Evolutionary conservation across 2,113 vertebrate genomes (phyloP).

Genomic region (Triplophysa dalaica): DNA sequence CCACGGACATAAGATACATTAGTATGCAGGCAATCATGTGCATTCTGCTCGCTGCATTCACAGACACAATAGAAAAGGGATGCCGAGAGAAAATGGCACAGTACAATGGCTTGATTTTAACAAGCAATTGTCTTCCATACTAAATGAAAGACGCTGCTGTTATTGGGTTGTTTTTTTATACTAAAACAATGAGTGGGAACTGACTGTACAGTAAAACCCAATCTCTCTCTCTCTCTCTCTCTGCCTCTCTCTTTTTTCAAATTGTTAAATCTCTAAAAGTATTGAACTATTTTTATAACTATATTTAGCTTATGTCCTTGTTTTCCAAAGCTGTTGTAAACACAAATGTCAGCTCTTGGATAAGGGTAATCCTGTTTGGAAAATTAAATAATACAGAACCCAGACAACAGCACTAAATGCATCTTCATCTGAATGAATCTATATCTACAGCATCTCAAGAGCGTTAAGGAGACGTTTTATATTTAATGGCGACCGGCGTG

Average conservation of each 20-base stretch:
- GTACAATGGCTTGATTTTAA: constrained; percentile 34
- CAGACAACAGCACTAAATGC: not conserved
- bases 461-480: not conserved
- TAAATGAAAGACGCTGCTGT: constrained; percentile 27
- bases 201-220: not conserved
- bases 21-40: constrained; percentile 48
- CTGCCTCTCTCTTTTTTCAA: not conserved
- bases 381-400: constrained; percentile 7
- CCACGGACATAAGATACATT: constrained; percentile 45
- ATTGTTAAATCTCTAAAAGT: constrained; percentile 1
- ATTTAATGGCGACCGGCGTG: constrained; percentile 11
- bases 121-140: constrained; percentile 18
- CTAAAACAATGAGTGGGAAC: constrained; percentile 20
- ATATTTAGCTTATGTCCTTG: not conserved
- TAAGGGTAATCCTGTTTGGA: constrained; percentile 44
- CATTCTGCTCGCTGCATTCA: constrained; percentile 26
- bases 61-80: constrained; percentile 35
- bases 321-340: constrained; percentile 38
- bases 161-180: constrained; percentile 18
- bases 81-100: constrained; percentile 15
- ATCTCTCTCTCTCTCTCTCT: not conserved
- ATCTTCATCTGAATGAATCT: not conserved
- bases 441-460: not conserved
- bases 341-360: constrained; percentile 26
- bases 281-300: constrained; percentile 1